Base-by-base conservation (phyloP, 2,113 vertebrate genomes). In the Leuciscus idus region DNA sequence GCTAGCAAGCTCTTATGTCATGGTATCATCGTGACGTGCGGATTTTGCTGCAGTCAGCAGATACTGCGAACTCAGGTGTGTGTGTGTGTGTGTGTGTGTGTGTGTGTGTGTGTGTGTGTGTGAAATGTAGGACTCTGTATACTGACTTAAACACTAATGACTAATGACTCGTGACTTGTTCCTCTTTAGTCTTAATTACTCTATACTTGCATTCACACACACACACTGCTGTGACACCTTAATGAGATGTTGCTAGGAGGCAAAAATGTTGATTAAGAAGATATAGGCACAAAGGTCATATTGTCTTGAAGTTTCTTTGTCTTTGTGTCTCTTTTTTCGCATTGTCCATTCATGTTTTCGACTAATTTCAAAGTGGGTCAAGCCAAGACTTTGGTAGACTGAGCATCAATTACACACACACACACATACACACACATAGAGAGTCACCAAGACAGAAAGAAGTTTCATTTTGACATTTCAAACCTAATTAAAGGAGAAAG, bases 391-490 rank as follows among this genome's bases (percentile, higher is more conserved):
- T 57, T 36, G 23, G 28, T 68, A 74, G 36, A 79, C 43, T n/a
- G 43, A 75, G 48, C 57, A 36, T 70, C 84, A 55, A 82, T 46
- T 50, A 50, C 13, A 33, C 33, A 36, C 33, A 36, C 33, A 36
- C 33, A 36, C 33, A 43, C 39, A 43, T 8, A 57, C 55, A 55
- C 19, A 62, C 43, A 28, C 84, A 87, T 52, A 72, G 55, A 86
- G 36, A 52, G 36, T 55, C 9, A 55, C 81, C 77, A 48, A 89
- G 78, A 57, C 73, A 36, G 17, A 82, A 50, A 46, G 81, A 85
- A 23, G 52, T 87, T 79, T 88, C 87, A 88, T 85, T 89, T 90
- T 94, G 93, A 93, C 93, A 94, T 95, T 95, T 93, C 89, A 86
- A 92, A 89, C 86, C 90, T 93, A 91, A 93, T 95, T 93, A 94